These are phyloP conservation scores for Panopea generosa DNA, from an alignment of 2,888 invertebrate species.

Conservation along the genomic window DNA sequence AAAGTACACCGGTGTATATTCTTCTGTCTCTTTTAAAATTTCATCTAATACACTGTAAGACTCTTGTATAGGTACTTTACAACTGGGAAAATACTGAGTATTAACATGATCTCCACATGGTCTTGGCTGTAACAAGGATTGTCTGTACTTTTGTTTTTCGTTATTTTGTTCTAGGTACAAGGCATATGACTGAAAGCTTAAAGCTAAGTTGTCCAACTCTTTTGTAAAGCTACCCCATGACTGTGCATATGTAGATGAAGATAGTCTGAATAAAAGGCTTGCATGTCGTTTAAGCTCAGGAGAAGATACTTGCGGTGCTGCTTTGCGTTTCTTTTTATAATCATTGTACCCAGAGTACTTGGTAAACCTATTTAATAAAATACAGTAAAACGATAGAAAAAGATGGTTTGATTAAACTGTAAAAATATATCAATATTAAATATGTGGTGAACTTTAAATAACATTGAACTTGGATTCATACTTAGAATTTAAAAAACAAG, in stretches of 20 bases:
- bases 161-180: slow-evolving; percentile 11
- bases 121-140: slow-evolving; percentile 16
- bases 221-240: slow-evolving; percentile 24
- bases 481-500: too few relatives aligned
- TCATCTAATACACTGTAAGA: slow-evolving; percentile 21
- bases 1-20: slow-evolving; percentile 15
- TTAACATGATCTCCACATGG: background rate
- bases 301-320: slow-evolving; percentile 15
- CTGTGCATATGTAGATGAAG: background rate
- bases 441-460: too few relatives aligned
- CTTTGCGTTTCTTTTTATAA: slow-evolving; percentile 26
- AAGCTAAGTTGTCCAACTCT: slow-evolving; percentile 22
- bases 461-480: too few relatives aligned
- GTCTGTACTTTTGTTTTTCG: slow-evolving; percentile 18
- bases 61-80: background rate
- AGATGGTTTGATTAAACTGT: too few relatives aligned
- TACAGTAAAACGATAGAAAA: too few relatives aligned
- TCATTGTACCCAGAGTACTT: slow-evolving; percentile 40
- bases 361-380: background rate
- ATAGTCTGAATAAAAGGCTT: slow-evolving; percentile 12
- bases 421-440: too few relatives aligned
- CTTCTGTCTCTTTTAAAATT: background rate
- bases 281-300: slow-evolving; percentile 18
- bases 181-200: slow-evolving; percentile 22
- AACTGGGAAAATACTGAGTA: background rate